Conservation (phyloP, 2,113 vertebrate genomes). For the Chlorodrepanis virens region DNA sequence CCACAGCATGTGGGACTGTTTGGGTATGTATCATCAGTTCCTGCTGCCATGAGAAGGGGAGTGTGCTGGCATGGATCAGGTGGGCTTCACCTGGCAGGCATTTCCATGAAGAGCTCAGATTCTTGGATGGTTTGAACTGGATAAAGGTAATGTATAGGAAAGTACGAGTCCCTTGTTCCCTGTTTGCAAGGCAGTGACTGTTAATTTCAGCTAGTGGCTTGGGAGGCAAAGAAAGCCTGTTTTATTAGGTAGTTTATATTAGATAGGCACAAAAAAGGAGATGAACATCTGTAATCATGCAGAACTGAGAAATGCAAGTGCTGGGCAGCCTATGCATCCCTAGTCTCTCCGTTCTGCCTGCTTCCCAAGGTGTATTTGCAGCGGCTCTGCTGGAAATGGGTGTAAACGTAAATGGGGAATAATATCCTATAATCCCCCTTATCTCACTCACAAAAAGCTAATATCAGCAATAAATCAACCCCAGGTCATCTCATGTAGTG, state of each 20-base stretch:
- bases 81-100: not conserved
- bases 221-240: not conserved
- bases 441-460: not conserved
- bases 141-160: not conserved
- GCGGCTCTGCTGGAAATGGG: not conserved
- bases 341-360: not conserved
- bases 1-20: not conserved
- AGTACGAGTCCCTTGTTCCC: not conserved
- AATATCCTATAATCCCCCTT: not conserved
- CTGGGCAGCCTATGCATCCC: not conserved
- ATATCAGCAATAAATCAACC: not conserved
- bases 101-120: not conserved
- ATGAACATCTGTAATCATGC: not conserved
- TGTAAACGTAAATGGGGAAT: not conserved
- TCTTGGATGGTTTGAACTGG: not conserved
- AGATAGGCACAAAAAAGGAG: not conserved
- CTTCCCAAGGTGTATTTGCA: not conserved
- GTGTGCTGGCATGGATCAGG: not conserved
- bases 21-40: not conserved
- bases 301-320: not conserved
- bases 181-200: not conserved
- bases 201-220: not conserved
- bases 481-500: not conserved
- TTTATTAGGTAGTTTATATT: not conserved
- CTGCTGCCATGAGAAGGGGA: not conserved